phyloP scores from a whole-genome alignment of 2,113 vertebrate species.

The Bos indicus region DNA sequence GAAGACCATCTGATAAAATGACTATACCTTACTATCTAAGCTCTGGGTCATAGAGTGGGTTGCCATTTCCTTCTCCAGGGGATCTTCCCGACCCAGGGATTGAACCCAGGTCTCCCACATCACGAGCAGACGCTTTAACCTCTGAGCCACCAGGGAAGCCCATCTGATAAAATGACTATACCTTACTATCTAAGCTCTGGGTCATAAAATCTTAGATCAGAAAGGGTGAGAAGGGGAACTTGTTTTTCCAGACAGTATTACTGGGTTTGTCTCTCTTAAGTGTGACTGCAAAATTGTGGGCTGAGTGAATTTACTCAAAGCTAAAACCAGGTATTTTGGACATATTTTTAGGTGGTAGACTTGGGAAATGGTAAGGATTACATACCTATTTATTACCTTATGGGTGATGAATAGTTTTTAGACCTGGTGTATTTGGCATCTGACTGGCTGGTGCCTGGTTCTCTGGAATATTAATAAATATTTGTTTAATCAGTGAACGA shows the following conservation, averaged over 20 bases:
- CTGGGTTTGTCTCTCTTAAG: background rate
- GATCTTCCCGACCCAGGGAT: too few relatives aligned
- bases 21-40: background rate
- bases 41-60: background rate
- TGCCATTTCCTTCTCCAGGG: too few relatives aligned
- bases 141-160: too few relatives aligned
- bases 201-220: background rate
- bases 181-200: background rate
- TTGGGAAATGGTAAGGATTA: background rate
- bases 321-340: background rate
- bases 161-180: background rate
- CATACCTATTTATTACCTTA: background rate
- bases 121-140: too few relatives aligned
- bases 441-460: background rate
- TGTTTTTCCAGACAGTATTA: background rate
- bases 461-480: background rate
- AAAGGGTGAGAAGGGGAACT: background rate
- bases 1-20: background rate
- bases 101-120: too few relatives aligned
- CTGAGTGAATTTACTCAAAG: background rate
- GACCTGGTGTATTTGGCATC: background rate
- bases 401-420: background rate
- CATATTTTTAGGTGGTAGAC: background rate
- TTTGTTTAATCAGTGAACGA: background rate
- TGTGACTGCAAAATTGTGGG: background rate